A percentile compares a stretch with the other conserved stretches of the same genome.
Conservation (phyloP, 2,888 invertebrate species). For the Calameuta idolon region DNA sequence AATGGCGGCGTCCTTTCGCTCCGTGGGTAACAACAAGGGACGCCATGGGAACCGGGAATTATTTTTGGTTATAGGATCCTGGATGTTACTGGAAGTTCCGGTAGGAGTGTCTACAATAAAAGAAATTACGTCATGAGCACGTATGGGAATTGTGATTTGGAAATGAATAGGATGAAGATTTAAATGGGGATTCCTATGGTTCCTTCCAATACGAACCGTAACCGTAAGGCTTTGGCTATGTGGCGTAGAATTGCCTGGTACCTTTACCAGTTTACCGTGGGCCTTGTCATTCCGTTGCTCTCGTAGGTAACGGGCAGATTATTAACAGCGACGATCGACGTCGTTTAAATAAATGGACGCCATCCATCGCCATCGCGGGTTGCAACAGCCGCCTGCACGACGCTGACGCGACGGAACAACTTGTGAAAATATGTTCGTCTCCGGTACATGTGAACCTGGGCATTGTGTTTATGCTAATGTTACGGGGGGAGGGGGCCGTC, state of each 20-base stretch:
- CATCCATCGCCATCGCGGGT: conserved; percentile 11
- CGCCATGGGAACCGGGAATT: neutral
- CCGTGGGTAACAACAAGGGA: neutral
- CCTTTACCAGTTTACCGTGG: neutral
- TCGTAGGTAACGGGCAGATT: conserved; percentile 7
- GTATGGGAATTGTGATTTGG: neutral
- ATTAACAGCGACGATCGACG: conserved; percentile 16
- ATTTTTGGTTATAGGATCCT: neutral
- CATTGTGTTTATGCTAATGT: conserved; percentile 28
- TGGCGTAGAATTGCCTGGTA: neutral
- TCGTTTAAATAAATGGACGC: conserved; percentile 16
- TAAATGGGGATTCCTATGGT: neutral
- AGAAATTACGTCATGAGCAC: neutral
- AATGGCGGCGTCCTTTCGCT: neutral
- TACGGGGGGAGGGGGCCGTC: neutral
- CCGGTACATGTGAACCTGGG: conserved; percentile 16
- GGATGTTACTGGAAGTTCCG: neutral
- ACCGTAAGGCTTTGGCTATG: neutral
- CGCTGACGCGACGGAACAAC: conserved; percentile 15
- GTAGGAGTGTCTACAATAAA: neutral
- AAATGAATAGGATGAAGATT: neutral
- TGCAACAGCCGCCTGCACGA: conserved; percentile 14
- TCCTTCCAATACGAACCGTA: neutral
- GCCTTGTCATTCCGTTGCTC: conserved; percentile 8
- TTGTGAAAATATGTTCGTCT: conserved; percentile 24